Evolutionary conservation across 2,113 vertebrate species (phyloP).

Genomic region (Upupa epops): DNA sequence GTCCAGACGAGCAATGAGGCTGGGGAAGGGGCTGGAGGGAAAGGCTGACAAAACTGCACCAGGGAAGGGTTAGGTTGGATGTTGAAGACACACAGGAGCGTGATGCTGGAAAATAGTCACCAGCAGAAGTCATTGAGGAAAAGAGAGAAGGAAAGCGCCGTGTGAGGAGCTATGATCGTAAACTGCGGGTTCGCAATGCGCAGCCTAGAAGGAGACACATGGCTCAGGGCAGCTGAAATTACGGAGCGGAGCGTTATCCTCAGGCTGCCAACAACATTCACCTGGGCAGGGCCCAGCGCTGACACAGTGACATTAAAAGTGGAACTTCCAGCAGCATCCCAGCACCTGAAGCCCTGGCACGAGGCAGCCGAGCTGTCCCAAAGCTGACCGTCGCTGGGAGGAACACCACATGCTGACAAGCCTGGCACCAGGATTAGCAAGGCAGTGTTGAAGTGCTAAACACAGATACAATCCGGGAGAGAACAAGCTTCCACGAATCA

Average conservation of each 20-base stretch:
- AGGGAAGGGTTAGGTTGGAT: no score
- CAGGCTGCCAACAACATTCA: not conserved
- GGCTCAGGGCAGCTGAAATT: not conserved
- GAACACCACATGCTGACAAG: not conserved
- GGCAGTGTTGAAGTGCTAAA: conserved; percentile 17
- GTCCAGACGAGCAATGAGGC: no score
- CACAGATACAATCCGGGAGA: not conserved
- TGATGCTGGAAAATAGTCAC: not conserved
- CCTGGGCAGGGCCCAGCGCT: not conserved
- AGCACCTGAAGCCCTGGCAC: not conserved
- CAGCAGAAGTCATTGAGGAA: not conserved
- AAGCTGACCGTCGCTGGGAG: not conserved
- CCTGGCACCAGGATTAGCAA: not conserved
- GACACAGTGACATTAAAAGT: conserved; percentile 26
- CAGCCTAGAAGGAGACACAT: not conserved
- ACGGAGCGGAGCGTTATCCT: rapidly evolving
- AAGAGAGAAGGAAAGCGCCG: rapidly evolving
- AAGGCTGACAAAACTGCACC: no score
- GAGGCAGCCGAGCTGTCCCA: not conserved
- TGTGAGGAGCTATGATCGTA: not conserved
- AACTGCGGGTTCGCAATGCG: not conserved
- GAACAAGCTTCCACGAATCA: not conserved
- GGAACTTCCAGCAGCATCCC: conserved; percentile 1
- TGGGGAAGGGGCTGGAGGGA: no score
- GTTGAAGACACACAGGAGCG: not conserved